Evolutionary conservation across 1,140 invertebrate genomes (phyloP), one percentile per base, ranked within the genome.

Genomic region (Heliconius melpomene): DNA sequence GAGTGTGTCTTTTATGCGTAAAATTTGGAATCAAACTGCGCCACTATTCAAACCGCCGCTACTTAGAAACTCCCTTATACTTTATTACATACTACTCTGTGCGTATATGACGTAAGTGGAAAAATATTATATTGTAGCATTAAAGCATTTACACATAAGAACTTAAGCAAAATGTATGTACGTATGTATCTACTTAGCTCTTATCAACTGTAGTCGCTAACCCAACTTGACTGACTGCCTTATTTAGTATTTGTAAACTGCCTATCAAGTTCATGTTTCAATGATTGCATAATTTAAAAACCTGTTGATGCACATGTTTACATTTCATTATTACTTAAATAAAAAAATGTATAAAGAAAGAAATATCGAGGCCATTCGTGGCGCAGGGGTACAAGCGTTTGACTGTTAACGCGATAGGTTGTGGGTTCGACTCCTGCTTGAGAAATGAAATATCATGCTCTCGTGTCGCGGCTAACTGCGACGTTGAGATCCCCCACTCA

Each of bases 21-120:
- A 82, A 29, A 91, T 94, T 79, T 94, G 91, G 92, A 83, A 90
- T 66, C 94, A 95, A 85, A 95, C 94, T 0, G 89, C 88, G 1
- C 94, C 94, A 2, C 86, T 95, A 1, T 95, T 95, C 85, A 90
- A 91, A 78, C 87, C 86, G 2, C 90, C 94, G 13, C 87, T 95
- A 18, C 81, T 94, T 6, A 87, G 84, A 74, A 92, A 91, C 81
- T 90, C 89, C 1, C 75, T 87, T 18, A 90, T 82, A 70, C 84
- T 92, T 1, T 92, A 92, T 79, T 92, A 87, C 60, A 84, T 92
- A 50, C 81, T 91, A 2, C 76, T 92, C 11, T 89, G 88, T 46
- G 88, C 90, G 71, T 92, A 88, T 74, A 91, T 92, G 91, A 92
- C 89, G 91, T 92, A 81, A 88, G 90, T 85, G 54, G 11, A 18